phyloP scores from a whole-genome alignment of 2,797 vertebrate species.

The Sebastes dallii region DNA sequence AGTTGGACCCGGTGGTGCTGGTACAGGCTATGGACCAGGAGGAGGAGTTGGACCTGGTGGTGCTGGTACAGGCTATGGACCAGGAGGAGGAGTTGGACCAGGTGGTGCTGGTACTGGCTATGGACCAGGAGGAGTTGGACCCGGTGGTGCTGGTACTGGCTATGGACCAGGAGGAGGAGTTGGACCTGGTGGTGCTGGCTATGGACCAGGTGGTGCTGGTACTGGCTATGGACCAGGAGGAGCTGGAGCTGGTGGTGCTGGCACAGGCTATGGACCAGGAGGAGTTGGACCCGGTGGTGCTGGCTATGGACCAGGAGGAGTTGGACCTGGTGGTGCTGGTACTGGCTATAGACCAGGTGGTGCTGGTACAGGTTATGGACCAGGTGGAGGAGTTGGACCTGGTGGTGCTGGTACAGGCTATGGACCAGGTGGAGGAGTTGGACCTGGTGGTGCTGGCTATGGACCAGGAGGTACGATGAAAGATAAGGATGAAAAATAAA shows the following conservation, averaged over 20 bases:
- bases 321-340: slow-evolving; percentile 7
- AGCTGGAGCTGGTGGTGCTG: slow-evolving; percentile 22
- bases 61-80: not conserved
- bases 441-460: slow-evolving; percentile 38
- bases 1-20: slow-evolving; percentile 24
- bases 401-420: slow-evolving; percentile 31
- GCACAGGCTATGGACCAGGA: slow-evolving; percentile 18
- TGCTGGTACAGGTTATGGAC: slow-evolving; percentile 31
- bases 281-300: slow-evolving; percentile 22
- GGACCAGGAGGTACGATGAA: slow-evolving; percentile 38
- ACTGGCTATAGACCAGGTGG: not conserved
- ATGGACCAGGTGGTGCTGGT: slow-evolving; percentile 35
- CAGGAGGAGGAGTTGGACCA: slow-evolving; percentile 17
- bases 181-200: slow-evolving; percentile 29
- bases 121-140: slow-evolving; percentile 36
- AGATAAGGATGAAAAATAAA: not conserved
- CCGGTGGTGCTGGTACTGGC: slow-evolving; percentile 9
- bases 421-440: slow-evolving; percentile 24
- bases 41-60: slow-evolving; percentile 46
- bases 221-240: slow-evolving; percentile 46
- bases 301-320: not conserved
- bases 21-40: slow-evolving; percentile 1
- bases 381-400: slow-evolving; percentile 27
- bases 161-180: slow-evolving; percentile 30
- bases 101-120: slow-evolving; percentile 39